Evolutionary conservation across 2,797 vertebrate species (phyloP), one percentile per base, ranked within the genome.

Genomic region (Sebastes dallii): DNA sequence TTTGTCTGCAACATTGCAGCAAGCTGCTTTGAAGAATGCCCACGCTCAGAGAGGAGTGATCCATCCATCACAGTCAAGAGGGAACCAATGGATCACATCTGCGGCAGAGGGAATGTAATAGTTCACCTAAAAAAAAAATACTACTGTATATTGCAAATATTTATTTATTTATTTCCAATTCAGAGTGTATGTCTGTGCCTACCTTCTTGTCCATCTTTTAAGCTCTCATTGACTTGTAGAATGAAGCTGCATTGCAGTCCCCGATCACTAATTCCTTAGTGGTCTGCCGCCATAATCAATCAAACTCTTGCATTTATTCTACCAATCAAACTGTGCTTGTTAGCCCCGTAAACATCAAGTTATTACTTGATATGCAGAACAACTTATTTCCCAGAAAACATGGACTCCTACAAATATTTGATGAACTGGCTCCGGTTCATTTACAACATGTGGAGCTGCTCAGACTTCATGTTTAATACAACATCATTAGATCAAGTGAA

Each of bases 11-110:
- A 65, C 76, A 67, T 66, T 66, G 75, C 24, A 62, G 65, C 27
- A 13, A 11, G 61, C 69, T 56, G 39, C 78, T 86, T 75, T 78
- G 80, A 83, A 79, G 72, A 81, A 69, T 52, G 70, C 70, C 70
- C 55, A 62, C 36, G 27, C 70, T 64, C 66, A 14, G n/a, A 68
- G 50, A 42, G 27, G 36, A 76, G 4, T 1, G 4, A 52, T 64
- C 46, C 65, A 81, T 66, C 81, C 60, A 68, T 77, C 22, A 66
- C 25, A 56, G 52, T 68, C 72, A 25, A 59, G 20, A 74, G 60
- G 65, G 20, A 81, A 66, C 71, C 29, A 32, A 50, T 42, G 30
- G 30, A 81, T 83, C 71, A 64, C 52, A 58, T 73, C 54, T 30
- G 13, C 60, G 46, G 73, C 60, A 65, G 5, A n/a, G 42, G 32